Base-by-base conservation (phyloP, 1,140 invertebrate species). In the Drosophila athabasca region DNA sequence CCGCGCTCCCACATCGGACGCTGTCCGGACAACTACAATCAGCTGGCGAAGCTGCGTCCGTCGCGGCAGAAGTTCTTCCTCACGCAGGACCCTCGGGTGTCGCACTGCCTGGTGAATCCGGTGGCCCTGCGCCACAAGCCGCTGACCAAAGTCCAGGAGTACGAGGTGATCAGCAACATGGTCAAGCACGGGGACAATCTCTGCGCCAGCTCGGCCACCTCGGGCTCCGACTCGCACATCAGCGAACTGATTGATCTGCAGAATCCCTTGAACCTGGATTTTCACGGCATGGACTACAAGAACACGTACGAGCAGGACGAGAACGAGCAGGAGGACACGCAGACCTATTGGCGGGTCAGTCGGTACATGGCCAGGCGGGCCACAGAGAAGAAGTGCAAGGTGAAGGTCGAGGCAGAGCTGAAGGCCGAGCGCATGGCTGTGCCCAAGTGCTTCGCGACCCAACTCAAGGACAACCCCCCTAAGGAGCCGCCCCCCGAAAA, bases 221-320 rank as follows among this genome's bases (percentile, higher is more conserved):
- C 91, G 43, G 57, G 69, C 0, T 90, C 89, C 0, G 85, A 79
- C 3, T 61, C 83, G 15, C 71, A 81, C 44, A 84, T 91, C 15
- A 91, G 89, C 69, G 87, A 91, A 29, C 72, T 90, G 5, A 82
- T 91, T 5, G 90, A 91, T 49, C 61, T 90, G 51, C 87, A 91
- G 17, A 91, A 91, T 66, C 90, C 90, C 0, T 49, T 91, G 26
- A 60, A 67, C 1, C 35, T 91, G 29, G 90, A 91, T 39, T 91
- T 91, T n/a, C 90, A 91, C 39, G 90, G 90, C 43, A 70, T 90
- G 62, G 90, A 91, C 62, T 90, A 91, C 49, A 82, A 79, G 53
- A 79, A 88, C 22, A 90, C 80, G 0, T 91, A 87, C 43, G 73
- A 91, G 41, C 76, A 73, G 43, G 90, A 91, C 35, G 90, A 91